These are phyloP conservation scores for Drosophila tristis DNA, from an alignment of 1,140 invertebrate genomes.

Conservation along the genomic window DNA sequence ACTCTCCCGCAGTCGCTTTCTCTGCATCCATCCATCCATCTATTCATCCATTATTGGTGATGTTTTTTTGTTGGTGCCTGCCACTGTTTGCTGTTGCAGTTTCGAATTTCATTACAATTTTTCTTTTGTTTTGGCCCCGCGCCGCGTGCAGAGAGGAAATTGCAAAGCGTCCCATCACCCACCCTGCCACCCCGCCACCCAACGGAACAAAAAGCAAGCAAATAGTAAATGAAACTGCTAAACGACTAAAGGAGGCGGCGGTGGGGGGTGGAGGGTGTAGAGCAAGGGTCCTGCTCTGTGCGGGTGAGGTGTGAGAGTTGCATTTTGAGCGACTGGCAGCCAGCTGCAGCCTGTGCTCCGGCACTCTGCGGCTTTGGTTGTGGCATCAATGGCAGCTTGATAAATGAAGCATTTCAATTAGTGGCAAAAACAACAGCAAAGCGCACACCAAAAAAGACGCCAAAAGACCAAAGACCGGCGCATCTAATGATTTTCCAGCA, in stretches of 20 bases:
- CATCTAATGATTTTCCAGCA: conserved; percentile 49
- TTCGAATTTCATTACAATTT: conserved; percentile 77
- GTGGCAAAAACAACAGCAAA: conserved; percentile 52
- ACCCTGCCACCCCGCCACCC: background rate
- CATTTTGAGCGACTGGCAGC: conserved; percentile 49
- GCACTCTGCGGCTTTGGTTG: conserved; percentile 34
- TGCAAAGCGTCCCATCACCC: conserved; percentile 29
- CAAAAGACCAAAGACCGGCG: conserved; percentile 22
- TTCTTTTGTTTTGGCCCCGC: conserved; percentile 62
- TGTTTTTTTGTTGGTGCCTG: conserved; percentile 27
- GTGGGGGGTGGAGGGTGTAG: too few relatives aligned
- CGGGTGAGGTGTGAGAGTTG: conserved; percentile 4
- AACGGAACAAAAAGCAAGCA: conserved; percentile 34
- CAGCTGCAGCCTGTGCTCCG: conserved; percentile 27
- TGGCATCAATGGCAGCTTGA: conserved; percentile 66
- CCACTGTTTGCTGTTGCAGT: conserved; percentile 61
- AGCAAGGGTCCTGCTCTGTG: background rate
- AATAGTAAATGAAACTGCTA: conserved; percentile 62
- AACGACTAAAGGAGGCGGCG: conserved; percentile 13
- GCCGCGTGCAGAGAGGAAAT: conserved; percentile 55
- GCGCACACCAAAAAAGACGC: background rate
- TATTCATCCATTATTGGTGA: conserved; percentile 29
- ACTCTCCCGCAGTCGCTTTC: too few relatives aligned
- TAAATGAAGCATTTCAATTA: conserved; percentile 79
- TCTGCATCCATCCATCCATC: conserved; percentile 31